Base-by-base conservation (phyloP, 2,797 vertebrate genomes). In the Gallinago solitaria region DNA sequence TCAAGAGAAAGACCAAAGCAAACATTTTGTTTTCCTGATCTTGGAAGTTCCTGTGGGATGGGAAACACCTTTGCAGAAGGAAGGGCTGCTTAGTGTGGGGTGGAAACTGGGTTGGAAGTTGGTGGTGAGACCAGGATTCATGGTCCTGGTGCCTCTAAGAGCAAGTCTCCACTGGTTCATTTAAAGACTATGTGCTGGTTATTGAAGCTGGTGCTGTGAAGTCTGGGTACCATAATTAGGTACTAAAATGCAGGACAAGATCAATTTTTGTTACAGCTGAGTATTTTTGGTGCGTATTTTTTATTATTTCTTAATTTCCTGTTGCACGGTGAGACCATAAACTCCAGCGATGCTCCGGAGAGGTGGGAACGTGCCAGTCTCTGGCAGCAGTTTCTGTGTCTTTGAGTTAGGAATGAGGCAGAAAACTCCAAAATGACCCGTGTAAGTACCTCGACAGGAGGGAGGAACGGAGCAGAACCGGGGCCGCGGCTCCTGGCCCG, bases 11-110 rank as follows among this genome's bases (percentile, higher is more conserved):
- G 27, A 87, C 39, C 43, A 82, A 82, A 90, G 69, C 65, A 93
- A 96, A 92, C 47, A 84, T 73, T 88, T 71, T 37, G 4, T 63
- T 93, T 92, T 78, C 81, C 87, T 48, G 27, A 16, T 92, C 51
- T 60, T 74, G 47, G 43, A 15, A 65, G 78, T 56, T 95, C 89
- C 81, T 54, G 74, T 89, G 91, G 83, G 81, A 70, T 95, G 94
- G 91, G 91, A 95, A 94, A 56, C 83, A 92, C 74, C 84, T 93
- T 70, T 91, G 84, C 83, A 59, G 92, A 65, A 67, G 78, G 91
- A 87, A 84, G 32, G 45, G 70, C 80, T 87, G 88, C 64, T 65
- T 27, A 19, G 61, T 4, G 1, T 2, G 25, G 50, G 19, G 30
- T 41, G 79, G 64, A 47, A 67, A 5, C 18, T 1, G 41, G 25